Evolutionary conservation across 2,888 invertebrate genomes (phyloP).

Genomic region (Zygogramma bicolorata): DNA sequence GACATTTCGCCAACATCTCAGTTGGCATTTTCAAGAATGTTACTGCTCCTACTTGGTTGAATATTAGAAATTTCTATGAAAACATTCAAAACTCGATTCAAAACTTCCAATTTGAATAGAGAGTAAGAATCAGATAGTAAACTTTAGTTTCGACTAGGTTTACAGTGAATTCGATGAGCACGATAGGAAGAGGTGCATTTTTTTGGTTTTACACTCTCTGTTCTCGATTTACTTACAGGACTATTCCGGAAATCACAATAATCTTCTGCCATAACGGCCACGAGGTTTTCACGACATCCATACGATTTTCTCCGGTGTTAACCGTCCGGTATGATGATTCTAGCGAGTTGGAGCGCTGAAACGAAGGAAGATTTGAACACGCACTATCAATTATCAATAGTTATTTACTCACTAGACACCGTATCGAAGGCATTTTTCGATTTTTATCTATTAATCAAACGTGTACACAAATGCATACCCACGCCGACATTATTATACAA

Average conservation of each 20-base stretch:
- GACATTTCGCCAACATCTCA: too few species aligned
- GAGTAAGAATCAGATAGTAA: too few species aligned
- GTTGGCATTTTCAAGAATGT: too few species aligned
- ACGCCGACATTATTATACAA: neutral
- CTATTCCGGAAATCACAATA: conserved; percentile 34
- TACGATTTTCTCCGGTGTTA: neutral
- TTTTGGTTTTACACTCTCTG: too few species aligned
- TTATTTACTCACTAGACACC: conserved; percentile 32
- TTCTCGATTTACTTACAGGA: conserved; percentile 39
- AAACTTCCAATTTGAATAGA: too few species aligned
- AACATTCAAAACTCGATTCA: too few species aligned
- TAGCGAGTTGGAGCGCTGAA: conserved; percentile 17
- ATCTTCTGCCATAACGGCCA: conserved; percentile 45
- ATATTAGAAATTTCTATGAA: too few species aligned
- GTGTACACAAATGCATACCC: neutral
- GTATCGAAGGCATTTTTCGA: conserved; percentile 18
- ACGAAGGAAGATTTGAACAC: neutral
- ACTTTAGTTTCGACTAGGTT: too few species aligned
- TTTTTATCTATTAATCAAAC: neutral
- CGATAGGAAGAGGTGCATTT: too few species aligned
- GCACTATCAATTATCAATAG: neutral
- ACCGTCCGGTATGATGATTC: conserved; percentile 5
- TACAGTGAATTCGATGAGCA: too few species aligned
- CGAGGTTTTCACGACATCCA: neutral
- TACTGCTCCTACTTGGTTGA: too few species aligned